Evolutionary conservation across 2,797 vertebrate genomes (phyloP).

Genomic region (Sandelia bainsii): DNA sequence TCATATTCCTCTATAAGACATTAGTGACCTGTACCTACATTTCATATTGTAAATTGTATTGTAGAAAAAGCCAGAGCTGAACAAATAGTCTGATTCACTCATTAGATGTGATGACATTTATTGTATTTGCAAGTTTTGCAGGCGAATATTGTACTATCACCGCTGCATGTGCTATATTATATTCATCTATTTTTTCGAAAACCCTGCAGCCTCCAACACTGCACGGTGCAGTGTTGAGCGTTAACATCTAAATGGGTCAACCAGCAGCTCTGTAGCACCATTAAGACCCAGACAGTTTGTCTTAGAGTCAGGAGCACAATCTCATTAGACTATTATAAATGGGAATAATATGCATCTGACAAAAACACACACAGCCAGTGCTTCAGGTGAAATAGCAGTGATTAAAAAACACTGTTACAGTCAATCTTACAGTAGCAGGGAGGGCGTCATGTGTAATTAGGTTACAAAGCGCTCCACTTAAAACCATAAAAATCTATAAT

Average conservation of each 20-base stretch:
- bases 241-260: constrained; percentile 82
- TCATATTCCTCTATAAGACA: neutral
- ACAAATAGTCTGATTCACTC: no score
- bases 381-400: constrained; percentile 53
- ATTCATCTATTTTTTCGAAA: neutral
- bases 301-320: constrained; percentile 53
- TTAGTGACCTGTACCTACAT: no score
- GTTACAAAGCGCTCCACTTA: constrained; percentile 63
- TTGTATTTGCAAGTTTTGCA: no score
- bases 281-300: constrained; percentile 71
- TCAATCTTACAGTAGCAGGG: constrained; percentile 45
- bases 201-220: constrained; percentile 1
- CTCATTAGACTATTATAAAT: constrained; percentile 63
- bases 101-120: neutral
- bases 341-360: constrained; percentile 31
- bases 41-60: no score
- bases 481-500: constrained; percentile 64
- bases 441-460: constrained; percentile 58
- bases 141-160: neutral
- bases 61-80: neutral
- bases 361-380: constrained; percentile 9
- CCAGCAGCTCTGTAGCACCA: constrained; percentile 54
- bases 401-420: constrained; percentile 55
- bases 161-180: neutral
- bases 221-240: constrained; percentile 71